A percentile compares a stretch with the other conserved stretches of the same genome.
Conservation (phyloP, 2,113 vertebrate species). For the Engraulis encrasicolus region DNA sequence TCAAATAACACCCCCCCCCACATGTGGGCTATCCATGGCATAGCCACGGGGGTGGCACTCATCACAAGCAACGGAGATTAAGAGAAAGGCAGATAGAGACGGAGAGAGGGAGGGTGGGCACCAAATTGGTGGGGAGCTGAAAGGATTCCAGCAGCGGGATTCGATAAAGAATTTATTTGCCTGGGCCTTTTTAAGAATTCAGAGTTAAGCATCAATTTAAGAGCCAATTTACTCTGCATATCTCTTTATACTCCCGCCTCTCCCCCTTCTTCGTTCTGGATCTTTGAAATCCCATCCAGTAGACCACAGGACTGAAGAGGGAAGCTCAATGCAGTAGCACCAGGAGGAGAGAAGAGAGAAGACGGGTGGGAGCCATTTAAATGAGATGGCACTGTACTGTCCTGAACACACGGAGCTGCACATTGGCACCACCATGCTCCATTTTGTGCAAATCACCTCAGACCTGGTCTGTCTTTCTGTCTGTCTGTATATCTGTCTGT, state of each 20-base stretch:
- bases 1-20: neutral
- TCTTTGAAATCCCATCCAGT: slow-evolving; percentile 10
- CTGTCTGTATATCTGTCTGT: too few relatives aligned
- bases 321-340: neutral
- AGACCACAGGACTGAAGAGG: neutral
- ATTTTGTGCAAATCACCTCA: neutral
- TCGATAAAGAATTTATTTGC: slow-evolving; percentile 4
- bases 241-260: neutral
- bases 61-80: neutral
- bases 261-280: neutral
- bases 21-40: slow-evolving; percentile 6
- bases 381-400: neutral
- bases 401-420: neutral
- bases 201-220: slow-evolving; percentile 44
- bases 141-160: slow-evolving; percentile 2
- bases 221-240: slow-evolving; percentile 12
- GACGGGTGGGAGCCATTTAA: neutral
- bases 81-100: neutral
- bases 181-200: slow-evolving; percentile 19
- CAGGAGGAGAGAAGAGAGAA: neutral
- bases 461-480: too few relatives aligned
- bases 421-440: neutral
- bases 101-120: neutral
- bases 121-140: neutral
- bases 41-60: neutral